Base-by-base conservation (phyloP, 2,113 vertebrate species). In the Alligator mississippiensis region DNA sequence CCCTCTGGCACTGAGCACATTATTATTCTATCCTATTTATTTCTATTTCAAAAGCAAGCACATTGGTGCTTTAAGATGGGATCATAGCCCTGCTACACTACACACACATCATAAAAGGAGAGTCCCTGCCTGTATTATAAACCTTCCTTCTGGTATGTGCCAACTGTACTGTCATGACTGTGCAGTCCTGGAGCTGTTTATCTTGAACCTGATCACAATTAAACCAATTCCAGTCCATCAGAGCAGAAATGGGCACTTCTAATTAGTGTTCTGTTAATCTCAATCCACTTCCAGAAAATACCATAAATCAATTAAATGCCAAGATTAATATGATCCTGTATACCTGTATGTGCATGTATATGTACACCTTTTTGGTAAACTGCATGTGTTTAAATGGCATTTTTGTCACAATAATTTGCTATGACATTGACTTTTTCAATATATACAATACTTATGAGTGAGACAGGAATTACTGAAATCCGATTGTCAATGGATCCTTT, bases 401-500 rank as follows among this genome's bases (percentile, higher is more conserved):
- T 74, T 77, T 9, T 62, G 12, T 24, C 92, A n/a, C 61, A 74
- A 77, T 84, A 87, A 84, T 82, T 63, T 68, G 77, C 81, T 74
- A 47, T 47, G 47, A 76, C 25, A 60, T 30, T 59, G 60, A 60
- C 58, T 78, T 86, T 58, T 86, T 60, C 66, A 68, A 30, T 24
- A 18, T 66, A 57, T 57, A 86, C 89, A 60, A 75, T 68, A 17
- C 18, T 28, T 28, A 15, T 34, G 61, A 34, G 68, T 55, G 79
- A 81, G 74, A 88, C 66, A 77, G 66, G 87, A 93, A 64, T 47
- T 81, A 80, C 76, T 89, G 82, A 83, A 84, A 85, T 91, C 79
- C 84, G 83, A 91, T 93, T 95, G 91, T 76, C 83, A 59, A 89
- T 78, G 89, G 91, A 93, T 91, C 86, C 87, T 78, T 28, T 27